Evolutionary conservation across 1,140 invertebrate genomes (phyloP), one percentile per base, ranked within the genome.

Genomic region (Akabosia matsudoensis): DNA sequence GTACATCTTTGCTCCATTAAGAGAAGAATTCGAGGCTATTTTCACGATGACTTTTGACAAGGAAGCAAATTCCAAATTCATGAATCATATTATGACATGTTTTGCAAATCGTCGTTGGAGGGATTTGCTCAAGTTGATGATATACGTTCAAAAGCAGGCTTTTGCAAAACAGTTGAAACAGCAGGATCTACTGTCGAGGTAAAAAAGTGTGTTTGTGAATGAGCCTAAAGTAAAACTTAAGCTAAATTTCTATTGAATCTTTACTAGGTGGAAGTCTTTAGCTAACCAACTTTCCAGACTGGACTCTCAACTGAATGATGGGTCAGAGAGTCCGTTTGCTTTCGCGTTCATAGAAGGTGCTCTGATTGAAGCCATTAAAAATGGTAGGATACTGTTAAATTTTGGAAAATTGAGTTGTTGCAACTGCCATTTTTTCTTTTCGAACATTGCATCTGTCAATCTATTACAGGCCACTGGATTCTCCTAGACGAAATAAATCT

Each of bases 401-500:
- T 52, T 7, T 30, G 28, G 70, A 24, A 3, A 52, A 37, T 28
- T 24, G 7, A n/a, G 16, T 4, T 10, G 45, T 10, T 61, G 31
- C 72, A 16, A 56, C 72, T 37, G 26, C 22, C 52, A 26, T 24
- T 28, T 33, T 51, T n/a, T n/a, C n/a, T n/a, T n/a, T n/a, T n/a
- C n/a, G n/a, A n/a, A n/a, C n/a, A 74, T 54, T 78, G 37, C 37
- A 56, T n/a, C 7, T 56, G 22, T 24, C 22, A 56, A 56, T n/a
- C 24, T 7, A 3, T 56, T 67, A 73, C 71, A 84, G 87, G 94
- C 0, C 88, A 97, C 82, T 99, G 97, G 97, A 92, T 99, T 34
- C 85, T 99, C 24, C 84, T 99, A 33, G 97, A 99, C 85, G 97
- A 99, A 88, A 98, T 99, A 30, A 99, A 99, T 87, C 88, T 99